A percentile compares a stretch with the other conserved stretches of the same genome.
phyloP scores from a whole-genome alignment of 1,140 invertebrate genomes.

The Tachypleus tridentatus region DNA sequence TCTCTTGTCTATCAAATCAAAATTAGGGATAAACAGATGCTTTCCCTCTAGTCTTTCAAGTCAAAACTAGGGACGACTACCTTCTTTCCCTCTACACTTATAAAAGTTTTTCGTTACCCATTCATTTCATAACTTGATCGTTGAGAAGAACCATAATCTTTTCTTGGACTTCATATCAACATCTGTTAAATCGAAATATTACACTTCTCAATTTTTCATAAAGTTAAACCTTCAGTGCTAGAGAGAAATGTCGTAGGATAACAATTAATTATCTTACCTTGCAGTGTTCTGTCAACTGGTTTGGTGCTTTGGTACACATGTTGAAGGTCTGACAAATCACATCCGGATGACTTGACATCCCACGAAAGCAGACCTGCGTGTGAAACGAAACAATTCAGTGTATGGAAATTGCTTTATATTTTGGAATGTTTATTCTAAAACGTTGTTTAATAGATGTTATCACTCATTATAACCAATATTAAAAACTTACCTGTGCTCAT shows the following conservation, averaged over 20 bases:
- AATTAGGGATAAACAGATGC: no score
- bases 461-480: no score
- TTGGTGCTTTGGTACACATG: constrained; percentile 70
- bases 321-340: constrained; percentile 80
- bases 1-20: no score
- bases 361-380: constrained; percentile 83
- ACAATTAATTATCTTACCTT: constrained; percentile 52
- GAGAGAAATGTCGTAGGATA: neutral
- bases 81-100: no score
- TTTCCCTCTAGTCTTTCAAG: no score
- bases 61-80: no score
- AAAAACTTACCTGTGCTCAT: no score
- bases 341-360: constrained; percentile 75
- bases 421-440: no score
- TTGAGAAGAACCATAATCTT: constrained; percentile 11
- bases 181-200: neutral
- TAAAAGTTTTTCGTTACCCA: no score
- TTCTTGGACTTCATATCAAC: constrained; percentile 11
- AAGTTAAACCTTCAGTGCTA: no score
- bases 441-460: no score
- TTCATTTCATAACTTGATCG: neutral
- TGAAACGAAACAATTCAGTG: constrained; percentile 24
- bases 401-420: no score
- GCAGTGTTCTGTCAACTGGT: constrained; percentile 74
- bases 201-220: neutral